Evolutionary conservation across 2,797 vertebrate species (phyloP).

Genomic region (Eulemur coronatus): DNA sequence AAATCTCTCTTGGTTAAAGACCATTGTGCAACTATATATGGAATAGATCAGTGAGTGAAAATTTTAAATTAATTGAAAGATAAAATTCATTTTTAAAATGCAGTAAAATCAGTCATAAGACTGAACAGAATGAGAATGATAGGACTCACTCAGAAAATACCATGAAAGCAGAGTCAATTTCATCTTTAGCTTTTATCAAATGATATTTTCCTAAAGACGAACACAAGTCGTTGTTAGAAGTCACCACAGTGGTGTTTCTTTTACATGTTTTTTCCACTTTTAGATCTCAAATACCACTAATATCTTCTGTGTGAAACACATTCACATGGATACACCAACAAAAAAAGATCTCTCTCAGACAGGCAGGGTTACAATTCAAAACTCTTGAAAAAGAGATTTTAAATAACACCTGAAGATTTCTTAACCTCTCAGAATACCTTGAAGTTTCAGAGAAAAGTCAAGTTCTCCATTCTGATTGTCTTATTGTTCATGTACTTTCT

Average conservation of each 20-base stretch:
- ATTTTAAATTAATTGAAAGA: slow-evolving; percentile 25
- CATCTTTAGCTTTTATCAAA: not conserved
- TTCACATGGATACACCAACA: not conserved
- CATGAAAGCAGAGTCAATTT: not conserved
- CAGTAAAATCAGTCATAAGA: not conserved
- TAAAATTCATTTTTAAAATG: slow-evolving; percentile 31
- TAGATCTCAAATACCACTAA: not conserved
- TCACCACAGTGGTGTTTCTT: not conserved
- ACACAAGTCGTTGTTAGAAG: not conserved
- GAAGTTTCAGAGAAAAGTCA: slow-evolving; percentile 5
- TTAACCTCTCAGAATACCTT: not conserved
- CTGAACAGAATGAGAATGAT: not conserved
- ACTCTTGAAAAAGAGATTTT: not conserved
- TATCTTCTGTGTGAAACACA: not conserved
- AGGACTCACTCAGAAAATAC: not conserved
- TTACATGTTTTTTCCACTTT: not conserved
- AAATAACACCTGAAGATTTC: not conserved
- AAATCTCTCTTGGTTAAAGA: slow-evolving; percentile 42
- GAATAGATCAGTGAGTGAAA: not conserved
- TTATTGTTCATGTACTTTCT: not conserved
- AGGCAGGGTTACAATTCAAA: not conserved
- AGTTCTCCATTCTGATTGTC: not conserved
- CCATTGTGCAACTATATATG: not conserved
- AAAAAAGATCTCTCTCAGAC: not conserved
- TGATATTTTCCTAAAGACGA: not conserved